Evolutionary conservation across 2,888 invertebrate genomes (phyloP).

Genomic region (Erannis defoliaria): DNA sequence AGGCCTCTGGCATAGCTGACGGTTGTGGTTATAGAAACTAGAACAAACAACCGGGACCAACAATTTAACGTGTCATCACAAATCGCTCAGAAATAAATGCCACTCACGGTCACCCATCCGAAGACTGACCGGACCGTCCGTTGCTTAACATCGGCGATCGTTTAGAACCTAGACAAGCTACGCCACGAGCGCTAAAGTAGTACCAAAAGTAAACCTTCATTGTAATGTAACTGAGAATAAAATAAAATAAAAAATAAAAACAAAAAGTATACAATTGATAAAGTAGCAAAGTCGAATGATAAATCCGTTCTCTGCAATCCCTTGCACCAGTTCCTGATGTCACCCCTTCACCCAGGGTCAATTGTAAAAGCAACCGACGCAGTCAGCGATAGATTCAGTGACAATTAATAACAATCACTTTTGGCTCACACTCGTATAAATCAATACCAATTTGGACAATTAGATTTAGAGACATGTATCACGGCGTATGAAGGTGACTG

Average conservation of each 20-base stretch:
- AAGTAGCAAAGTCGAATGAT: not conserved
- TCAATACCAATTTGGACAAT: conserved; percentile 56
- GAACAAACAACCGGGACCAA: too few relatives aligned
- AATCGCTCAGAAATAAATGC: too few relatives aligned
- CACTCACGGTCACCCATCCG: too few relatives aligned
- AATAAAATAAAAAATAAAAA: not conserved
- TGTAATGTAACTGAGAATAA: too few relatives aligned
- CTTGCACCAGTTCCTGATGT: conserved; percentile 45
- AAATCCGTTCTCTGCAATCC: conserved; percentile 11
- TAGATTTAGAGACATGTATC: conserved; percentile 34
- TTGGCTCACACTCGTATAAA: conserved; percentile 57
- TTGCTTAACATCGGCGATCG: too few relatives aligned
- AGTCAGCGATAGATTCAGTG: conserved; percentile 38
- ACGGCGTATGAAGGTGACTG: conserved; percentile 5
- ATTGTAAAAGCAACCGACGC: conserved; percentile 52
- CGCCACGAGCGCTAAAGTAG: too few relatives aligned
- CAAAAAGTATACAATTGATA: not conserved
- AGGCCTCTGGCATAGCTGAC: too few relatives aligned
- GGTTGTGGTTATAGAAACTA: too few relatives aligned
- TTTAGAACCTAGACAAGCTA: too few relatives aligned
- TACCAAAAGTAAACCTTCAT: too few relatives aligned
- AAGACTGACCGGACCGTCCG: too few relatives aligned
- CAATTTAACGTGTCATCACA: too few relatives aligned
- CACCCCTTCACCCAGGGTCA: conserved; percentile 61
- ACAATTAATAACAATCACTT: conserved; percentile 82